Percentiles rank a stretch among this genome's conserved stretches.
phyloP scores from a whole-genome alignment of 2,797 vertebrate species.

The Selene dorsalis region DNA sequence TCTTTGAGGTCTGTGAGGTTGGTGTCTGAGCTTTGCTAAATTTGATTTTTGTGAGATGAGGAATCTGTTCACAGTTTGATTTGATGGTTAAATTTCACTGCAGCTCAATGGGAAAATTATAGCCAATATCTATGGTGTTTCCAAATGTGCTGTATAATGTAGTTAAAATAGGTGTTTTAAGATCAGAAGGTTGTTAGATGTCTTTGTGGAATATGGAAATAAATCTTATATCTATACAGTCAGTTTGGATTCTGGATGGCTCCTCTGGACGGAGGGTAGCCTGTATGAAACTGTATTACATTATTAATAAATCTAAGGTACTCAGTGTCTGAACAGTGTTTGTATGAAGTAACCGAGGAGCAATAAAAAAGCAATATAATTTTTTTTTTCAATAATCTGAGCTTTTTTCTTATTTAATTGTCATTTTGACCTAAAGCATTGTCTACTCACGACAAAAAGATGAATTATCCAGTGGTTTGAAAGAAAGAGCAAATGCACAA shows the following conservation, averaged over 20 bases:
- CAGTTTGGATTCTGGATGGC: neutral
- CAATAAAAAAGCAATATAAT: neutral
- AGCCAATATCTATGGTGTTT: neutral
- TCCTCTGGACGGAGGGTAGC: neutral
- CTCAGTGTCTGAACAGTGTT: neutral
- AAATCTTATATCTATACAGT: neutral
- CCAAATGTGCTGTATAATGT: neutral
- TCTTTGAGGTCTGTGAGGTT: too few species aligned
- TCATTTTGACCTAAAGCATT: neutral
- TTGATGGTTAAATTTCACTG: neutral
- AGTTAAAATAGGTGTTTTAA: neutral
- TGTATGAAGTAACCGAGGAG: too few species aligned
- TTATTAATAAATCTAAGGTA: neutral
- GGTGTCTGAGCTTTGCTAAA: slow-evolving; percentile 2
- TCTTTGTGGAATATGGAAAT: neutral
- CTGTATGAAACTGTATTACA: neutral
- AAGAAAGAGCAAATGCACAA: neutral
- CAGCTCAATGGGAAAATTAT: neutral
- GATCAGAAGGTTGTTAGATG: neutral
- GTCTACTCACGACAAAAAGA: neutral
- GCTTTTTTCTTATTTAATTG: neutral
- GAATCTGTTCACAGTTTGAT: slow-evolving; percentile 6
- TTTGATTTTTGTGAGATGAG: neutral
- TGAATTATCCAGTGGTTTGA: neutral
- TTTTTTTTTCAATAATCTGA: neutral